Evolutionary conservation across 2,797 vertebrate genomes (phyloP).

Genomic region (Cirrhinus molitorella): DNA sequence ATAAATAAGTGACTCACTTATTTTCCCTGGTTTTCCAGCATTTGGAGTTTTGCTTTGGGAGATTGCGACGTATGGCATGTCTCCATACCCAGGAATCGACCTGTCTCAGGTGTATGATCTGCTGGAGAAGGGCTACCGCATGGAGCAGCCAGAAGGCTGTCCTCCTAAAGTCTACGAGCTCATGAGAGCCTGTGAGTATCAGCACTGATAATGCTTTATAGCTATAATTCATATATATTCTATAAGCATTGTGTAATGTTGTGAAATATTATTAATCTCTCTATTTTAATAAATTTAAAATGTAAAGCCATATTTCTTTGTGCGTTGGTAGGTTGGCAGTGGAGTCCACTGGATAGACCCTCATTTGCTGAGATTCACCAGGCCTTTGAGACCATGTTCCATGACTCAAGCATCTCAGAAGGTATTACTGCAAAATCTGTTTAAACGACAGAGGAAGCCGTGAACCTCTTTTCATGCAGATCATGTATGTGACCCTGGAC

Average conservation of each 20-base stretch:
- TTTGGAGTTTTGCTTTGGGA: constrained; percentile 98
- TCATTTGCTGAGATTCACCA: constrained; percentile 98
- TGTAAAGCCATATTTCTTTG: constrained; percentile 17
- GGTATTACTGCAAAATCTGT: constrained; percentile 74
- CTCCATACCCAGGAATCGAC: constrained; percentile 98
- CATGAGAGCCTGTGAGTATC: constrained; percentile 97
- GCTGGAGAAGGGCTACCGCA: constrained; percentile 97
- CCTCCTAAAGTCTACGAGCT: constrained; percentile 98
- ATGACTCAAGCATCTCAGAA: constrained; percentile 98
- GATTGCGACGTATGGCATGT: constrained; percentile 99
- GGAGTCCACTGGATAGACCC: constrained; percentile 94
- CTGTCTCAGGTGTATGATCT: constrained; percentile 99
- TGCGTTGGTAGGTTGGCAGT: constrained; percentile 90
- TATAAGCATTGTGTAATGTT: background rate
- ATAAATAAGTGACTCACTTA: background rate
- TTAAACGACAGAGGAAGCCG: background rate
- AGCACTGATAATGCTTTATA: background rate
- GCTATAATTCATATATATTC: background rate
- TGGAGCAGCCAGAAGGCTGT: constrained; percentile 98
- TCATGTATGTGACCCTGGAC: no score
- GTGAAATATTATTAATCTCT: background rate
- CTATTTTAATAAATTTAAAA: background rate
- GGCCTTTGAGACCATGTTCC: constrained; percentile 99
- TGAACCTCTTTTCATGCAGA: background rate
- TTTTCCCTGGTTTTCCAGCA: constrained; percentile 74